Base-by-base conservation (phyloP, 2,797 vertebrate genomes). In the Apogon hyalosoma region DNA sequence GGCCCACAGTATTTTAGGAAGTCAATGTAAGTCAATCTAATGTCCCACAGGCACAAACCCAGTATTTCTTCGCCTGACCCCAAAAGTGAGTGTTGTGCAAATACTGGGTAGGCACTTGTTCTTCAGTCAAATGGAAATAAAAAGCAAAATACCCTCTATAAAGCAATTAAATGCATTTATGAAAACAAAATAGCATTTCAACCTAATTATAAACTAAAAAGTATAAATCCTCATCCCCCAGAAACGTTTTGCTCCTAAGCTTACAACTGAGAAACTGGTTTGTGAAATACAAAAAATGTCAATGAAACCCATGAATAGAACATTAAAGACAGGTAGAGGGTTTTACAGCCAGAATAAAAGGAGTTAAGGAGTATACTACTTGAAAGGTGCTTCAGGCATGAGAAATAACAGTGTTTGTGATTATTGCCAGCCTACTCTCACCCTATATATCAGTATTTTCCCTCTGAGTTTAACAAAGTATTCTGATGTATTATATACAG, bases 201-300 rank as follows among this genome's bases (percentile, higher is more conserved):
- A 2, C 4, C 21, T 24, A 4, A 24, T 24, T 24, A 24, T 24
- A n/a, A n/a, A n/a, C n/a, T n/a, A n/a, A n/a, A n/a, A n/a, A n/a
- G n/a, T n/a, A n/a, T n/a, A 11, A 49, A 21, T 47, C 6, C 49
- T 13, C 7, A 21, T 53, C 5, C 7, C 16, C 33, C 55, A 12
- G 7, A n/a, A 24, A 40, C 11, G 6, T 15, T 11, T 39, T 54
- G 14, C 15, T 18, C 19, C 12, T 67, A 43, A 49, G 24, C 69
- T 47, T 58, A 21, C 15, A 46, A 56, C 54, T 64, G 57, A 77
- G 49, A 68, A 69, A 73, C 21, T 69, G 42, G 41, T 79, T 76
- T 31, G 67, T 62, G 55, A 61, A 63, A 74, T n/a, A 11, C 19
- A 11, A 16, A 13, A 51, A 16, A 28, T 3, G 7, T 18, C 6